A percentile compares a stretch with the other conserved stretches of the same genome.
phyloP scores from a whole-genome alignment of 2,113 vertebrate species.

The Sarotherodon lohbergeri region DNA sequence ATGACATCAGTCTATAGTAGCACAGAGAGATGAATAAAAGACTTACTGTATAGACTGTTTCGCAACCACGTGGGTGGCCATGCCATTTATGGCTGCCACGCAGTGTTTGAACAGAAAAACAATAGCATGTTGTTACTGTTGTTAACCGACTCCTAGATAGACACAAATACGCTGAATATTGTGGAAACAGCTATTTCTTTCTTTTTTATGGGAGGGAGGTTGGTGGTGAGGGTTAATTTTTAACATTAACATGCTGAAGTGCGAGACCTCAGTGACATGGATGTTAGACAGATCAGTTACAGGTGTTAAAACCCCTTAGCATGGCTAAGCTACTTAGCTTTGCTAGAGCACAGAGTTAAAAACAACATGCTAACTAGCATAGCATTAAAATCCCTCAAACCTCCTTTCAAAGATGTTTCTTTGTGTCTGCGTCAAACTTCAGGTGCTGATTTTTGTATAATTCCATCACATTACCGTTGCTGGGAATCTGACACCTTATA shows the following conservation, averaged over 20 bases:
- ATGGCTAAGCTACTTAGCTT: neutral
- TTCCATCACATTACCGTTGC: neutral
- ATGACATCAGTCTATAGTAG: slow-evolving; percentile 43
- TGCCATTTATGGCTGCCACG: neutral
- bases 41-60: neutral
- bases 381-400: neutral
- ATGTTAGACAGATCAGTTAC: neutral
- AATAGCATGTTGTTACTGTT: neutral
- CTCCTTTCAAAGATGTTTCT: neutral
- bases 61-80: neutral
- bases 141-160: neutral
- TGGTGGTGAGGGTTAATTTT: neutral
- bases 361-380: neutral
- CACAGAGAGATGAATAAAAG: neutral
- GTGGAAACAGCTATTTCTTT: neutral
- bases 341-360: neutral
- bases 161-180: neutral
- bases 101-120: neutral
- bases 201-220: neutral
- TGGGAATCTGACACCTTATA: neutral
- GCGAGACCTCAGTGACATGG: neutral
- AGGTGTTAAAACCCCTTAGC: neutral
- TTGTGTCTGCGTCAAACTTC: neutral
- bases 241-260: neutral
- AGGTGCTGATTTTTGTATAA: neutral